These are phyloP conservation scores for Pseudanteris insignis DNA, from an alignment of 2,888 invertebrate species.

Conservation along the genomic window DNA sequence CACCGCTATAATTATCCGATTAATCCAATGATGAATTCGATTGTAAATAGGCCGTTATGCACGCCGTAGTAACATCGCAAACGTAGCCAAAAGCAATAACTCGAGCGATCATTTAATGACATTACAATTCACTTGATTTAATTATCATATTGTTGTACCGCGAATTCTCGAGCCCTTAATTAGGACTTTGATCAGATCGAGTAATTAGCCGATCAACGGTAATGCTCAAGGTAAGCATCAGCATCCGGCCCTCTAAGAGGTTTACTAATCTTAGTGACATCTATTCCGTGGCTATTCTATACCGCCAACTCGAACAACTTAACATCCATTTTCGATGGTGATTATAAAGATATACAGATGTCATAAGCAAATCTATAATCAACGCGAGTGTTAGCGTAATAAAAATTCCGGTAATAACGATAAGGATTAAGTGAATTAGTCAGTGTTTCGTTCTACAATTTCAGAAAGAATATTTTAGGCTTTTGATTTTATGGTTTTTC, in stretches of 20 bases:
- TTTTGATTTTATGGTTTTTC: too few relatives aligned
- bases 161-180: conserved; percentile 24
- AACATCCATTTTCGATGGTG: conserved; percentile 14
- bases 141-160: conserved; percentile 23
- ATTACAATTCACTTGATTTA: conserved; percentile 15
- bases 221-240: conserved; percentile 33
- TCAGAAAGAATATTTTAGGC: too few relatives aligned
- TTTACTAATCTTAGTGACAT: conserved; percentile 24
- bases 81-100: conserved; percentile 1
- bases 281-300: conserved; percentile 19
- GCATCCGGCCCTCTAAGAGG: conserved; percentile 26
- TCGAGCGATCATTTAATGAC: conserved; percentile 10
- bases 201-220: conserved; percentile 35
- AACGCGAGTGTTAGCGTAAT: too few relatives aligned
- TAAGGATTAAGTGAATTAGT: too few relatives aligned
- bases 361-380: too few relatives aligned
- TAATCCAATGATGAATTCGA: too few relatives aligned
- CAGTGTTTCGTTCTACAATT: too few relatives aligned
- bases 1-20: too few relatives aligned
- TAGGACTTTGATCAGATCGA: conserved; percentile 34
- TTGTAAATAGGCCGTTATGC: too few relatives aligned
- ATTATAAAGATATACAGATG: conserved; percentile 24
- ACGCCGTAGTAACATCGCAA: too few relatives aligned
- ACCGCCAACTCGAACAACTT: conserved; percentile 6
- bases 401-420: too few relatives aligned